Evolutionary conservation across 2,888 invertebrate species (phyloP).

Genomic region (Callyntrura sp.): DNA sequence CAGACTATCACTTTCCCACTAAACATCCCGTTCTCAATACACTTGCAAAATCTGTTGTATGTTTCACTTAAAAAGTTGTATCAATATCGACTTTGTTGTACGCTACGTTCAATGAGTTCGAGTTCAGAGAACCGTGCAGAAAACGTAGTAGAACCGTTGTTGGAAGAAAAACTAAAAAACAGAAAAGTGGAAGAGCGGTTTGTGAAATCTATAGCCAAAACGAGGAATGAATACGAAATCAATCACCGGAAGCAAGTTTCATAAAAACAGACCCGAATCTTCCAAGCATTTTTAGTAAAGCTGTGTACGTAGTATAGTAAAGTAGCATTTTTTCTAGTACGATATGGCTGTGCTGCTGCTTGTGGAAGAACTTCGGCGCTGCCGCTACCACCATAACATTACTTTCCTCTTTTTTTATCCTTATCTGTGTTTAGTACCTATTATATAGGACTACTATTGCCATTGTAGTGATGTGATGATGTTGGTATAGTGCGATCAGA

Average conservation of each 20-base stretch:
- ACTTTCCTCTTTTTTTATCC: conserved; percentile 21
- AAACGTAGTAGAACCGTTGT: neutral
- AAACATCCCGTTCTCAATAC: conserved; percentile 3
- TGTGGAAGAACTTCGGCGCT: neutral
- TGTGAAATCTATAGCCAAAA: conserved; percentile 57
- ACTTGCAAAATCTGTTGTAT: neutral
- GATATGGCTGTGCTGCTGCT: no score
- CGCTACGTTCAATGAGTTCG: neutral
- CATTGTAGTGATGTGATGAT: no score
- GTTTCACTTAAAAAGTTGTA: neutral
- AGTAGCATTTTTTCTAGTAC: neutral
- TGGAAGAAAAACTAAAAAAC: neutral
- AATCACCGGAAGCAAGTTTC: conserved; percentile 68
- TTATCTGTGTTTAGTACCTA: neutral
- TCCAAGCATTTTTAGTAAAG: conserved; percentile 28
- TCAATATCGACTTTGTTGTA: conserved; percentile 3
- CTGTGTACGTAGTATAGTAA: neutral
- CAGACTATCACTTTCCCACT: no score
- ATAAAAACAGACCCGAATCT: conserved; percentile 45
- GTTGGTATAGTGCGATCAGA: no score
- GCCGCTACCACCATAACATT: conserved; percentile 29
- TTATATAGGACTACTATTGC: conserved; percentile 1
- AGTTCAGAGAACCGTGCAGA: neutral
- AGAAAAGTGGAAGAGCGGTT: conserved; percentile 36
- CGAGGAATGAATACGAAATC: conserved; percentile 71